phyloP scores from a whole-genome alignment of 1,140 invertebrate genomes.

The Acromyrmex charruanus region DNA sequence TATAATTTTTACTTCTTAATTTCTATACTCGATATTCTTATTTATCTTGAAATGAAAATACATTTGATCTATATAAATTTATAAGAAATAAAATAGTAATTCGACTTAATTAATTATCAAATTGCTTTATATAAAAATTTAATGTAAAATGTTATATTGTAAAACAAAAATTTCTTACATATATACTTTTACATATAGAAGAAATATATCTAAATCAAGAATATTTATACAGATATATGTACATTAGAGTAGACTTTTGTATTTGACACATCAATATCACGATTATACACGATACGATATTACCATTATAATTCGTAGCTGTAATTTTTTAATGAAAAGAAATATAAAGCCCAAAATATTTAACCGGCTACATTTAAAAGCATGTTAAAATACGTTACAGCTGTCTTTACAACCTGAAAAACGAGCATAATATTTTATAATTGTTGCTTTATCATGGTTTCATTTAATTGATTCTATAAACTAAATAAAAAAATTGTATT shows the following conservation, averaged over 20 bases:
- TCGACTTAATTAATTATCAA: not conserved
- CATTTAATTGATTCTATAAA: not conserved
- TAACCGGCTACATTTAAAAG: conserved; percentile 46
- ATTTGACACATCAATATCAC: conserved; percentile 27
- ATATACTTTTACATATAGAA: not conserved
- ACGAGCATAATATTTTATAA: not conserved
- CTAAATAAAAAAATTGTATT: not conserved
- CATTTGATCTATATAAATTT: not conserved
- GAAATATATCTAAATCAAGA: conserved; percentile 8
- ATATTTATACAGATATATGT: not conserved
- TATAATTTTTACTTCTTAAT: not conserved
- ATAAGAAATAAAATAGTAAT: not conserved
- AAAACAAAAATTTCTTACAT: not conserved
- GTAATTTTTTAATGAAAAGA: not conserved
- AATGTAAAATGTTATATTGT: not conserved
- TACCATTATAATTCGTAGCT: conserved; percentile 15
- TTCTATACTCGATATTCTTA: not conserved
- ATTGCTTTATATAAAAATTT: not conserved
- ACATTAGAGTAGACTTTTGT: conserved; percentile 7
- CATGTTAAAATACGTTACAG: conserved; percentile 76
- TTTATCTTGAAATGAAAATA: not conserved
- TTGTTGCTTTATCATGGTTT: conserved; percentile 32
- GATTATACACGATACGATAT: conserved; percentile 8
- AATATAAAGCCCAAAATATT: conserved; percentile 49
- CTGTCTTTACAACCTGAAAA: conserved; percentile 72